phyloP scores from a whole-genome alignment of 2,113 vertebrate genomes.

The Engraulis encrasicolus region DNA sequence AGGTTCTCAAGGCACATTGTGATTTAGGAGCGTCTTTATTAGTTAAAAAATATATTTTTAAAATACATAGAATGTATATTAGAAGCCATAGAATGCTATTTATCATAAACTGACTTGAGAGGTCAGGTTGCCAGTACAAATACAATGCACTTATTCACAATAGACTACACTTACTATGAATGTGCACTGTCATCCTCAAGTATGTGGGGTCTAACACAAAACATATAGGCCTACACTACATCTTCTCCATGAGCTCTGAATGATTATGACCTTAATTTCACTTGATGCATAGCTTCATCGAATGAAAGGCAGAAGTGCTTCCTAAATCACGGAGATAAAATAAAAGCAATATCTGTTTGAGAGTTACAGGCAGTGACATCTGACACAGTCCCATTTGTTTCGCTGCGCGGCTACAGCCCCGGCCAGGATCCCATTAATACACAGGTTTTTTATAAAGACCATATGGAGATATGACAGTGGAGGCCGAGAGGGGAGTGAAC shows the following conservation, averaged over 20 bases:
- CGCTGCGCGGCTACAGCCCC: background rate
- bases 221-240: no score
- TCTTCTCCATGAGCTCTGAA: background rate
- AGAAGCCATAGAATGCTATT: background rate
- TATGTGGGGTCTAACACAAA: background rate
- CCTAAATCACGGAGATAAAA: conserved; percentile 47
- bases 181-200: background rate
- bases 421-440: conserved; percentile 44
- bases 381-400: conserved; percentile 18
- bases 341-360: conserved; percentile 31
- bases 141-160: no score
- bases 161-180: background rate
- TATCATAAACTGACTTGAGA: background rate
- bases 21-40: background rate
- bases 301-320: conserved; percentile 15
- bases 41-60: background rate
- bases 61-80: background rate
- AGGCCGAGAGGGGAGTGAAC: background rate
- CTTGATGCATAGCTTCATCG: conserved; percentile 9
- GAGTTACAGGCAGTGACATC: conserved; percentile 26
- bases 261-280: conserved; percentile 9
- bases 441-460: conserved; percentile 43
- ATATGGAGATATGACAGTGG: conserved; percentile 42
- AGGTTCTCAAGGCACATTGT: background rate
- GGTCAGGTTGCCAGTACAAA: background rate